Conservation (phyloP, 1,140 invertebrate genomes). For the Eufriesea mexicana region DNA sequence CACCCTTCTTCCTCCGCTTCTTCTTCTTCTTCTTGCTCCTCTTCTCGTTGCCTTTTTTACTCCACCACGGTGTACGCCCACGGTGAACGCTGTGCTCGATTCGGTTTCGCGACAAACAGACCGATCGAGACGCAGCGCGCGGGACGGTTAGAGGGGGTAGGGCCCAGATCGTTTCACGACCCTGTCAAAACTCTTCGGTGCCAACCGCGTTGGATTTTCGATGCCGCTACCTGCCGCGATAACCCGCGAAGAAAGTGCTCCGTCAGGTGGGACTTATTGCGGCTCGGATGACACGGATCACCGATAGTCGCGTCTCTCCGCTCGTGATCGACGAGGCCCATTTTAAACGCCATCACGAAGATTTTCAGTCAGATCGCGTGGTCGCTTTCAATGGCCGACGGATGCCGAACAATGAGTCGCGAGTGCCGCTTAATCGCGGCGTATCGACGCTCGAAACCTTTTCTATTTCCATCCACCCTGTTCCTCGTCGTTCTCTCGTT, state of each 20-base stretch:
- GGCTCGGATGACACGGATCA: constrained; percentile 26
- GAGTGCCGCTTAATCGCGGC: constrained; percentile 17
- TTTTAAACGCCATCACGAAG: background rate
- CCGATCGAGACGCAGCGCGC: background rate
- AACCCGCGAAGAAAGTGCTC: constrained; percentile 30
- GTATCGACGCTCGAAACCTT: constrained; percentile 21
- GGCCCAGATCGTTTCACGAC: constrained; percentile 12
- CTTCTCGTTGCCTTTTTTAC: background rate
- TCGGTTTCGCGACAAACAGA: background rate
- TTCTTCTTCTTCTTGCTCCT: background rate
- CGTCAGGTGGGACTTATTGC: constrained; percentile 42
- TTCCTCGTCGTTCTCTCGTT: background rate
- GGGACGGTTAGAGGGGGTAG: background rate
- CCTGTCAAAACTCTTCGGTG: constrained; percentile 53
- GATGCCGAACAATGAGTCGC: constrained; percentile 19
- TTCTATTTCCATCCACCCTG: background rate
- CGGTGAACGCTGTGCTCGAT: constrained; percentile 25
- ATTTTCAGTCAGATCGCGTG: constrained; percentile 5
- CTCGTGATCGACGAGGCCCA: background rate
- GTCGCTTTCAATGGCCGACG: constrained; percentile 15
- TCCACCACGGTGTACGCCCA: constrained; percentile 22
- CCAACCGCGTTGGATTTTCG: background rate
- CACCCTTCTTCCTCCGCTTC: background rate
- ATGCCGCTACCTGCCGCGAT: constrained; percentile 26
- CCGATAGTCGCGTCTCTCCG: background rate